Evolutionary conservation across 2,113 vertebrate species (phyloP).

Genomic region (Talpa occidentalis): DNA sequence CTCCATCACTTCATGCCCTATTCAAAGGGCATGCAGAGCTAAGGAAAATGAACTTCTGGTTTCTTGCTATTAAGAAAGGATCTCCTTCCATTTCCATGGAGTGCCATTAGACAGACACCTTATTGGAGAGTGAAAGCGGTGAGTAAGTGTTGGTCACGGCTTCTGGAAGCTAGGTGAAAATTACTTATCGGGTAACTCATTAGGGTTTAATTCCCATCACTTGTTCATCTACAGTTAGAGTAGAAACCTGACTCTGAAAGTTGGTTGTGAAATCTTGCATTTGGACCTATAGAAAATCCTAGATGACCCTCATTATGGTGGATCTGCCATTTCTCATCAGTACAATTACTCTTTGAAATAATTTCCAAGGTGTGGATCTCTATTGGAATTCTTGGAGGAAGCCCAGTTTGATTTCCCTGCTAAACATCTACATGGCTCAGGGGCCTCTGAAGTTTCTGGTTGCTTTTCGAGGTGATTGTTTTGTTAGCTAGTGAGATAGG

Average conservation of each 20-base stretch:
- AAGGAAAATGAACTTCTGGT: neutral
- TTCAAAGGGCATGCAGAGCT: neutral
- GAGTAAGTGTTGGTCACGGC: neutral
- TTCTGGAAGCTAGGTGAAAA: neutral
- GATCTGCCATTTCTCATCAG: slow-evolving; percentile 13
- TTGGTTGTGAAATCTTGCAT: neutral
- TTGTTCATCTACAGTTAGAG: neutral
- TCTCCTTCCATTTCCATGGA: neutral
- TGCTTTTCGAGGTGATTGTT: slow-evolving; percentile 62
- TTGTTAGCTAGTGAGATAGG: slow-evolving; percentile 56
- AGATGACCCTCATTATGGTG: neutral
- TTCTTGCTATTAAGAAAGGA: neutral
- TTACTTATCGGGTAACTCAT: neutral
- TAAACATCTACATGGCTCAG: neutral
- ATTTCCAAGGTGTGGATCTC: slow-evolving; percentile 17
- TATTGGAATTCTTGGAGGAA: neutral
- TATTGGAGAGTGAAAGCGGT: neutral
- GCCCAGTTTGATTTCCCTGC: neutral
- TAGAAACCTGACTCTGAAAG: neutral
- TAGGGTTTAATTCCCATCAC: neutral
- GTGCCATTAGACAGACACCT: neutral
- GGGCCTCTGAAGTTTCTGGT: slow-evolving; percentile 15
- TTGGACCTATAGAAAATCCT: neutral
- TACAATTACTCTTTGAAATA: slow-evolving; percentile 36
- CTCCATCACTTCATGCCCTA: neutral